Conservation (phyloP, 2,797 vertebrate species). For the Tokudaia tokunoshimensis region DNA sequence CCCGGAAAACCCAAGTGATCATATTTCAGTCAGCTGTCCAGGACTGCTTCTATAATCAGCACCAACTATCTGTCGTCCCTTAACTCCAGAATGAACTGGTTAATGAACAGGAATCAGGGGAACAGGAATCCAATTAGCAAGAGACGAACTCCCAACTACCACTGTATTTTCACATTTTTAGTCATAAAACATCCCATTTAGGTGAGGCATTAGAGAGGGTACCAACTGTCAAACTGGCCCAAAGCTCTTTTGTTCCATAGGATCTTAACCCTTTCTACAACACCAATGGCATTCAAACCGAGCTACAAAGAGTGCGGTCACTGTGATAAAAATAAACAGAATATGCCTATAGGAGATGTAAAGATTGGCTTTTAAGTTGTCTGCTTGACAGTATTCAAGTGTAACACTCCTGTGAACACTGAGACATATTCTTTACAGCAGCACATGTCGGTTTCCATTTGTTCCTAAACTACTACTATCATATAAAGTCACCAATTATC, state of each 20-base stretch:
- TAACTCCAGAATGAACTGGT: slow-evolving; percentile 43
- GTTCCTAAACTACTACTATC: slow-evolving; percentile 57
- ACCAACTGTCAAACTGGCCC: slow-evolving; percentile 35
- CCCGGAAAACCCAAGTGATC: slow-evolving; percentile 69
- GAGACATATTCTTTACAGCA: slow-evolving; percentile 76
- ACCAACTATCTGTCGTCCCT: slow-evolving; percentile 40
- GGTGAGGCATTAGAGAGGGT: slow-evolving; percentile 9
- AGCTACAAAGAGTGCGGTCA: slow-evolving; percentile 27
- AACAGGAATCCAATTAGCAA: slow-evolving; percentile 60
- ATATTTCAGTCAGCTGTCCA: slow-evolving; percentile 65
- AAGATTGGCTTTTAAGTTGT: slow-evolving; percentile 71
- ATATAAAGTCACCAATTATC: neutral
- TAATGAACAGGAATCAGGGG: neutral
- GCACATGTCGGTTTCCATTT: slow-evolving; percentile 76
- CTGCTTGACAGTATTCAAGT: slow-evolving; percentile 80
- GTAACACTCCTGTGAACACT: slow-evolving; percentile 75
- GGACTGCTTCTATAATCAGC: slow-evolving; percentile 59
- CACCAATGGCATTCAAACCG: slow-evolving; percentile 42
- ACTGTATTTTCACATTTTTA: slow-evolving; percentile 66
- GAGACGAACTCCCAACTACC: slow-evolving; percentile 22
- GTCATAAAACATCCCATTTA: slow-evolving; percentile 40
- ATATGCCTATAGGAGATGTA: slow-evolving; percentile 44
- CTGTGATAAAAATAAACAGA: slow-evolving; percentile 63
- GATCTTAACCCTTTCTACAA: slow-evolving; percentile 75
- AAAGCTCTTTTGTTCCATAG: slow-evolving; percentile 59